Base-by-base conservation (phyloP, 2,888 invertebrate genomes). In the Creontiades dilutus region DNA sequence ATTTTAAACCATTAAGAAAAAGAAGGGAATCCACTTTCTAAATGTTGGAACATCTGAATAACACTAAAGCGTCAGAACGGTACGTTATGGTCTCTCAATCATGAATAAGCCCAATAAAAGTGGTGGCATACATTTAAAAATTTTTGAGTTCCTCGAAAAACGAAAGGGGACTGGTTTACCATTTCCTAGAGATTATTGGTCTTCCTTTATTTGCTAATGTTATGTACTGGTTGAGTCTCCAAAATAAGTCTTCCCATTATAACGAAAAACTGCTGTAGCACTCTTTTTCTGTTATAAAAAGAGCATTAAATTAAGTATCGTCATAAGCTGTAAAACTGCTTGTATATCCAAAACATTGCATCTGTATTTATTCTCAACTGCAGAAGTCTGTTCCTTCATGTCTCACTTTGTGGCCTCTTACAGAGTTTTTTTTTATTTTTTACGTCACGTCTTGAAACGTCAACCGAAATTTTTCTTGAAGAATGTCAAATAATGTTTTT, bases 221-320 rank as follows among this genome's bases (percentile, higher is more conserved):
- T 57, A 57, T 57, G 12, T 57, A 57, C n/a, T n/a, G 0, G n/a
- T 16, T 57, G 19, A 7, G 57, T 57, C 57, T 57, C 14, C 57
- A 57, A 57, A 57, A 57, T n/a, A 57, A 57, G 57, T 57, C 57
- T 57, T 57, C 57, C 57, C n/a, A n/a, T 57, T 57, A 14, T 57
- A n/a, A 57, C n/a, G 57, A 57, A n/a, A n/a, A 57, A n/a, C n/a
- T 14, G 57, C n/a, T 16, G n/a, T n/a, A 14, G 0, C n/a, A 57
- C 14, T 57, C n/a, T 11, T 57, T 57, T 57, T n/a, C 12, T 14
- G 12, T 52, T 7, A 14, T 52, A 14, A 3, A 52, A 5, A 52
- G 52, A 52, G 52, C 13, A 52, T 16, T 16, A 52, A 52, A 52
- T 52, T 52, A 2, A 52, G 14, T 16, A 52, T 3, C 16, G 11